Base-by-base conservation (phyloP, 2,113 vertebrate species). In the Atrichornis clamosus region DNA sequence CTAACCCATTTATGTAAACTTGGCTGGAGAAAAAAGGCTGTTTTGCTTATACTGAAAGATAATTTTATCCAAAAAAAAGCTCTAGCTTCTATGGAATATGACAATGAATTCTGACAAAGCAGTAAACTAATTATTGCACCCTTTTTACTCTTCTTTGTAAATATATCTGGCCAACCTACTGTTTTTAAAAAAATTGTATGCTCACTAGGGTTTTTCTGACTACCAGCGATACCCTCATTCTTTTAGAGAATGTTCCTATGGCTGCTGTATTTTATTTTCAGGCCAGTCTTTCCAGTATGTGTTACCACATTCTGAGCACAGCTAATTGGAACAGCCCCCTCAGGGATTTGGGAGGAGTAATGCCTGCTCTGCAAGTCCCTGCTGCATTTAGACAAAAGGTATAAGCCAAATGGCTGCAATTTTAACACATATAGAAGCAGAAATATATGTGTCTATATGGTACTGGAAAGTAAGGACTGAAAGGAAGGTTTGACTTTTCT, bases 1-100 rank as follows among this genome's bases (percentile, higher is more conserved):
- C 68, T 93, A 83, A 69, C 20, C 46, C 55, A 73, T 92, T 95
- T 96, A 56, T 39, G 37, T 85, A 89, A 94, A 90, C 32, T 79
- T 85, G 78, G 67, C 81, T 83, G 55, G 46, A 78, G 49, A 77
- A 94, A 93, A 89, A 76, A n/a, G 79, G 15, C 20, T 81, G 10
- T 46, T 95, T 84, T 91, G 30, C 58, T 93, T 83, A 64, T 50
- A 59, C 33, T 75, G 42, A 75, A 94, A 82, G 44, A 79, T 47
- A 83, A 82, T 79, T 90, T 93, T 86, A 44, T 33, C 56, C 26
- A 17, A 56, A 83, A 82, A 33, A 52, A 18, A 7, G 0, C 32
- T 67, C 55, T 92, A 69, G 30, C 41, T 76, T 59, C 70, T 80
- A 30, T 26, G 20, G 33, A 89, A 44, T n/a, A 65, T 68, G 41